phyloP scores from a whole-genome alignment of 1,140 invertebrate genomes.

The Papilio machaon region DNA sequence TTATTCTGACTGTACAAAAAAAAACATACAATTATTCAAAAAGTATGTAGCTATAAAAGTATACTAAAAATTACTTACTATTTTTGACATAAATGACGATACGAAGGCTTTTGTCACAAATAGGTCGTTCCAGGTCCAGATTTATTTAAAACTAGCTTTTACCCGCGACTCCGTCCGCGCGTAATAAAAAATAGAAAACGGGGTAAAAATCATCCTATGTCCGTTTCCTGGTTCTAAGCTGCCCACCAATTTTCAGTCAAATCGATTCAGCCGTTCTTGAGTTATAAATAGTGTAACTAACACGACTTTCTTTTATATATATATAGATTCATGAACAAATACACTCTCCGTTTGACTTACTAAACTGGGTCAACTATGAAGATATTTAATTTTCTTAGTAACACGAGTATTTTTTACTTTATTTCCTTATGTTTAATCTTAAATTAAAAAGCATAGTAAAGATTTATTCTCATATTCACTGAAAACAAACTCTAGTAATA shows the following conservation, averaged over 20 bases:
- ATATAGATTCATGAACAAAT: constrained; percentile 21
- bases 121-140: background rate
- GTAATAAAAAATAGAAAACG: too few species aligned
- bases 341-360: background rate
- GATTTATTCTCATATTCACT: background rate
- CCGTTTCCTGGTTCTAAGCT: too few species aligned
- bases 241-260: too few species aligned
- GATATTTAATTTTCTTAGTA: constrained; percentile 8
- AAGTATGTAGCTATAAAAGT: background rate
- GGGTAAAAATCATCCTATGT: too few species aligned
- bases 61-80: too few species aligned
- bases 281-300: too few species aligned
- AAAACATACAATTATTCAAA: background rate
- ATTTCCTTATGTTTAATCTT: background rate
- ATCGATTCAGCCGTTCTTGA: too few species aligned
- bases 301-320: too few species aligned
- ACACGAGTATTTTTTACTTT: background rate
- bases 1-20: background rate
- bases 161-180: too few species aligned
- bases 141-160: constrained; percentile 24
- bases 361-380: constrained; percentile 21
- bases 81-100: too few species aligned
- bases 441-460: background rate
- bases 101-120: too few species aligned
- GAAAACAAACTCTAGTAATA: background rate